phyloP scores from a whole-genome alignment of 2,888 invertebrate species.

The Ametastegia equiseti region DNA sequence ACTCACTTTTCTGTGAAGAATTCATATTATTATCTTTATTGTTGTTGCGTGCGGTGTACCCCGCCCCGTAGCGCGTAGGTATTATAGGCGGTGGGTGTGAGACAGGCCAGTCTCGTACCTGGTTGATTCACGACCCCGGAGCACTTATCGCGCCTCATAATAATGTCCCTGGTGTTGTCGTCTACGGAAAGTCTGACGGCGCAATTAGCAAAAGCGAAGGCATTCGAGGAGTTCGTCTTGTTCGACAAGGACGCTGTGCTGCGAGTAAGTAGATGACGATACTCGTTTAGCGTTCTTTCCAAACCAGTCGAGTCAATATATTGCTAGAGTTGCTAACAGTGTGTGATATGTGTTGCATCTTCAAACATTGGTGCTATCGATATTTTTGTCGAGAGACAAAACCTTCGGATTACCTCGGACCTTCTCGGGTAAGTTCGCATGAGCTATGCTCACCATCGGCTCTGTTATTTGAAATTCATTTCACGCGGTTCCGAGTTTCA shows the following conservation, averaged over 20 bases:
- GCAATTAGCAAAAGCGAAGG: constrained; percentile 55
- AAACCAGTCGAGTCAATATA: not conserved
- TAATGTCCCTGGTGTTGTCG: not conserved
- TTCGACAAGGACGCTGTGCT: constrained; percentile 49
- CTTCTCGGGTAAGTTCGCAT: constrained; percentile 30
- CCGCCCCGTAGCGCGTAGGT: not conserved
- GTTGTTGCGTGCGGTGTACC: not conserved
- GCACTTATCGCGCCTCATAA: not conserved
- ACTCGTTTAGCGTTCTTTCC: not conserved
- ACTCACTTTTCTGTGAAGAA: not conserved
- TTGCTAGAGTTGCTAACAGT: not conserved
- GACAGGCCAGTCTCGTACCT: not conserved
- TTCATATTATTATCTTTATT: not conserved
- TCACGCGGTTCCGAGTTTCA: not conserved
- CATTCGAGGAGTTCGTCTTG: constrained; percentile 63
- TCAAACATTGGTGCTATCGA: not conserved
- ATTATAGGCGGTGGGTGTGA: not conserved
- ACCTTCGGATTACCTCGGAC: constrained; percentile 1
- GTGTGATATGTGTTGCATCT: constrained; percentile 33
- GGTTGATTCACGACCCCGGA: not conserved
- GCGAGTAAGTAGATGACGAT: constrained; percentile 53
- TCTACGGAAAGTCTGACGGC: constrained; percentile 19
- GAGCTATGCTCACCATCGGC: not conserved
- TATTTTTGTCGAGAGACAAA: not conserved
- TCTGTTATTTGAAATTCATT: not conserved